Evolutionary conservation across 1,140 invertebrate species (phyloP).

Genomic region (Trigoniulus corallinus): DNA sequence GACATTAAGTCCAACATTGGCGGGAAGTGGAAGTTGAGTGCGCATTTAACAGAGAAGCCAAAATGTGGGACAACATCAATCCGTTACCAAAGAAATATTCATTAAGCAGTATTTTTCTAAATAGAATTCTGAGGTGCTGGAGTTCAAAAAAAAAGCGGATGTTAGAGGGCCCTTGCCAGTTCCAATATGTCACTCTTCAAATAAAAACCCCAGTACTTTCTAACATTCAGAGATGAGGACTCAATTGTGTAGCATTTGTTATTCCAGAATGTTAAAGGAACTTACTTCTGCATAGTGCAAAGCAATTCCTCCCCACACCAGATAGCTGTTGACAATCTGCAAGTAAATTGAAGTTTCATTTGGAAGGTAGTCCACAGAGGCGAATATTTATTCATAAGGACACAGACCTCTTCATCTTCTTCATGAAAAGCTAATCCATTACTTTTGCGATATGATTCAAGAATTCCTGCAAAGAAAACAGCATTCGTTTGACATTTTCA

Average conservation of each 20-base stretch:
- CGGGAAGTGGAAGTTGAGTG: too few relatives aligned
- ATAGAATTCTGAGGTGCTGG: too few relatives aligned
- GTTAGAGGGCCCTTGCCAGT: too few relatives aligned
- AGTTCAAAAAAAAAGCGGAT: too few relatives aligned
- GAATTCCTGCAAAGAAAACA: slow-evolving; percentile 28
- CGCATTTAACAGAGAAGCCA: too few relatives aligned
- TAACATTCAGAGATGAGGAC: not conserved
- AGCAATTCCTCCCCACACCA: slow-evolving; percentile 44
- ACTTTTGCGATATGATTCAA: slow-evolving; percentile 27
- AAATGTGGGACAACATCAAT: too few relatives aligned
- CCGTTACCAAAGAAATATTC: not conserved
- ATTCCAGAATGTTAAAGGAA: slow-evolving; percentile 7
- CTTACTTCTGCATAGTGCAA: slow-evolving; percentile 37
- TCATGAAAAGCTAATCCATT: slow-evolving; percentile 32
- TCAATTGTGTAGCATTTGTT: slow-evolving; percentile 3
- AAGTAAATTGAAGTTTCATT: not conserved
- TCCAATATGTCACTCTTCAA: too few relatives aligned
- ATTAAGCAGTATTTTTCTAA: too few relatives aligned
- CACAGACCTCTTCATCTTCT: slow-evolving; percentile 42
- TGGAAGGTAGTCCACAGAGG: not conserved
- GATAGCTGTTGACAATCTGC: slow-evolving; percentile 36
- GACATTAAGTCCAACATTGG: too few relatives aligned
- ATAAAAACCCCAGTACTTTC: too few relatives aligned
- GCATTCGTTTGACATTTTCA: too few relatives aligned
- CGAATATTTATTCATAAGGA: not conserved